Evolutionary conservation across 2,113 vertebrate genomes (phyloP), one percentile per base, ranked within the genome.

Genomic region (Drymodes brunneopygia): DNA sequence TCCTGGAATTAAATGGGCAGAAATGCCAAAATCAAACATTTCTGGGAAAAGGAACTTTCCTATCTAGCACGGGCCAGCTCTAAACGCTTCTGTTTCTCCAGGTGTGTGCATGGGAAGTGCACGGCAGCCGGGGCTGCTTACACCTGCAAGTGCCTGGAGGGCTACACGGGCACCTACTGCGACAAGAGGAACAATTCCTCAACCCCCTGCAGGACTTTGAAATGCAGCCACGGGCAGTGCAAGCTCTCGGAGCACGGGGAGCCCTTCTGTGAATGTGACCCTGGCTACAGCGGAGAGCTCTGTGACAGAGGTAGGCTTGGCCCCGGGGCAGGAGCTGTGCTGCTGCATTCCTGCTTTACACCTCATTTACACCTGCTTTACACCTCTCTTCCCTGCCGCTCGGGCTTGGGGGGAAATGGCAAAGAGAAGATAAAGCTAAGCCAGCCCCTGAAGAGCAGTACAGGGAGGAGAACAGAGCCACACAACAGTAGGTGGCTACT

Each of bases 191-290:
- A 98, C 84, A 98, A 99, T 42, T 98, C 98, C 27, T 77, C 92
- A 8, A 96, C 10, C 15, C 97, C 98, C 95, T 99, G 99, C 97
- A 98, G 98, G 91, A 98, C 98, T 97, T 92, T 98, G 80, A 98
- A 98, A 88, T 99, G 99, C 77, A 98, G 94, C 79, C 98, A 98
- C 0, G 99, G 99, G 35, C 99, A 99, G 95, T 99, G 99, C 92
- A 98, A 97, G 6, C 22, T 98, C 66, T 98, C 98, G 0, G 99
- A 99, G 42, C 97, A 42, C 0, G 99, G 99, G 38, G 98, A 98
- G 45, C 98, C 99, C 12, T 92, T 96, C 78, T 99, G 99, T 38
- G 97, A 98, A 67, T 99, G 99, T 53, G 98, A 98, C 48, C 97
- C 98, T 0, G 97, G 98, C 74, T 99, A 98, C 65, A 98, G 97